Conservation (phyloP, 2,797 vertebrate genomes). For the Hypotaenidia okinawae region DNA sequence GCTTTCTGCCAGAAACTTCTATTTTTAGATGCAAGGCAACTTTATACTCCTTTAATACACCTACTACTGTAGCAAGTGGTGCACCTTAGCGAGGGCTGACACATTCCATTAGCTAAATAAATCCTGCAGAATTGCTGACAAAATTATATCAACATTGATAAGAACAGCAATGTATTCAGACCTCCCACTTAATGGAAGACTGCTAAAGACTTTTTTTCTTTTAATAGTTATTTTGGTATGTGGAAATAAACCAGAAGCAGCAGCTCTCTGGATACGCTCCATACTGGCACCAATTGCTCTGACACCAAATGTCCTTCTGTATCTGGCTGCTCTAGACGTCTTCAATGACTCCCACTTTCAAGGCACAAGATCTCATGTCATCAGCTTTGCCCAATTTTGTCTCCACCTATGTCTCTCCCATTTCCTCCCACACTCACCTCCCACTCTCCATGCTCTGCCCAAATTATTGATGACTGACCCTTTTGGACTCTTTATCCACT, state of each 20-base stretch:
- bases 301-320: neutral
- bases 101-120: neutral
- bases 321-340: neutral
- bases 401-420: neutral
- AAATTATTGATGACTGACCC: neutral
- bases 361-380: neutral
- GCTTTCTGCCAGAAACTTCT: constrained; percentile 26
- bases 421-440: constrained; percentile 6
- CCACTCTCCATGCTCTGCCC: neutral
- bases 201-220: neutral
- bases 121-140: neutral
- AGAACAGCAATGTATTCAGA: neutral
- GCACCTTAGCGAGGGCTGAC: neutral
- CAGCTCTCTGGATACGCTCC: neutral
- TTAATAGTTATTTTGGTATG: neutral
- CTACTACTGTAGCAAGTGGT: neutral
- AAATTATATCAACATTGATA: neutral
- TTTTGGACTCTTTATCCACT: neutral
- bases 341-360: neutral
- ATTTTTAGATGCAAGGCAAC: constrained; percentile 37
- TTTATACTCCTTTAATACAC: neutral
- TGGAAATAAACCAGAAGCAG: neutral
- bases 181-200: neutral
- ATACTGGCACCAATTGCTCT: neutral
- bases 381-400: neutral